Conservation (phyloP, 1,140 invertebrate genomes). For the Cheumatopsyche charites region DNA sequence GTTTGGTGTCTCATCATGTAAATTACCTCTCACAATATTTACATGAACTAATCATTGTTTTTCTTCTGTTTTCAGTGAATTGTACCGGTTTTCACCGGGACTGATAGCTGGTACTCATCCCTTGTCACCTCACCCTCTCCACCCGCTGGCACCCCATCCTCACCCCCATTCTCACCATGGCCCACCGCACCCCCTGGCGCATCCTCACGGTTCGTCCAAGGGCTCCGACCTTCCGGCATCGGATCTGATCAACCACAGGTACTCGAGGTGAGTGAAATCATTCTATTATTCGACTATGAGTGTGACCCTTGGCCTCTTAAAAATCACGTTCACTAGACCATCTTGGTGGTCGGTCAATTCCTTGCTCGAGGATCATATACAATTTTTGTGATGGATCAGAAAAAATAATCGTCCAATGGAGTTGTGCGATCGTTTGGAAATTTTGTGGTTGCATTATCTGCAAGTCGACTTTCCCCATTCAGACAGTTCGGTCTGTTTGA, state of each 20-base stretch:
- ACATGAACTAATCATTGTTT: too few species aligned
- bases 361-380: too few species aligned
- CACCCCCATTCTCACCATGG: slow-evolving; percentile 59
- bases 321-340: background rate
- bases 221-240: slow-evolving; percentile 59
- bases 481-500: too few species aligned
- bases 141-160: slow-evolving; percentile 58
- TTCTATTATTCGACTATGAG: background rate
- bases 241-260: slow-evolving; percentile 71
- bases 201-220: slow-evolving; percentile 56
- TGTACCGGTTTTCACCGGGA: slow-evolving; percentile 85
- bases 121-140: slow-evolving; percentile 63
- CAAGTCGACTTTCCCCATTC: too few species aligned
- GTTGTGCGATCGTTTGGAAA: too few species aligned
- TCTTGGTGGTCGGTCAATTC: too few species aligned
- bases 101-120: slow-evolving; percentile 71
- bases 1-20: too few species aligned
- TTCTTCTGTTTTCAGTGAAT: slow-evolving; percentile 67
- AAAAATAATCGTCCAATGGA: too few species aligned
- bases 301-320: background rate
- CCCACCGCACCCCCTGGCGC: slow-evolving; percentile 57
- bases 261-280: slow-evolving; percentile 55
- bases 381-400: too few species aligned
- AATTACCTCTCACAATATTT: too few species aligned
- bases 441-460: too few species aligned